These are phyloP conservation scores for Corbicula japonica DNA, from an alignment of 2,888 invertebrate species.

Conservation along the genomic window DNA sequence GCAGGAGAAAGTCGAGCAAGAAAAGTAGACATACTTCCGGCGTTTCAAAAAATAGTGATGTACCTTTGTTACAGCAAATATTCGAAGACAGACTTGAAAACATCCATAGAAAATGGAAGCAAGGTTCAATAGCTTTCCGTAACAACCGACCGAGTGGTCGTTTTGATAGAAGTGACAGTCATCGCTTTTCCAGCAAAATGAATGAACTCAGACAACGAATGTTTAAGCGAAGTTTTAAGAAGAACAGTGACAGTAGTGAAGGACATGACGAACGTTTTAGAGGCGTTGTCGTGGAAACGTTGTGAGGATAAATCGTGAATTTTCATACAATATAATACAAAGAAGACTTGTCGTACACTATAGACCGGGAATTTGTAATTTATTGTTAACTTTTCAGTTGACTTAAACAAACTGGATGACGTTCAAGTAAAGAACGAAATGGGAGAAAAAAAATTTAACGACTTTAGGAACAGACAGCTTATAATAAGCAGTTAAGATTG, in stretches of 20 bases:
- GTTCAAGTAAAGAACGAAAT: too few relatives aligned
- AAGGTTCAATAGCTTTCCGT: slow-evolving; percentile 68
- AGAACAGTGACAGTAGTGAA: slow-evolving; percentile 45
- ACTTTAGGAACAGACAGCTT: too few relatives aligned
- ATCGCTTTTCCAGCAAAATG: slow-evolving; percentile 65
- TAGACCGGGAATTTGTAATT: too few relatives aligned
- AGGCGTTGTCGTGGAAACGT: slow-evolving; percentile 60
- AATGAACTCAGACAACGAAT: slow-evolving; percentile 73
- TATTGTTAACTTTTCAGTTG: too few relatives aligned
- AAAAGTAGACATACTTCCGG: slow-evolving; percentile 56
- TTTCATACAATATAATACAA: too few relatives aligned
- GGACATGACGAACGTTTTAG: slow-evolving; percentile 1
- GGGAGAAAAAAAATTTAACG: too few relatives aligned
- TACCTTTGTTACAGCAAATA: slow-evolving; percentile 79
- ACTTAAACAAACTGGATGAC: too few relatives aligned
- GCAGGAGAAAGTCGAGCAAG: slow-evolving; percentile 35
- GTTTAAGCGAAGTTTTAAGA: slow-evolving; percentile 76
- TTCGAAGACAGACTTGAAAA: slow-evolving; percentile 79
- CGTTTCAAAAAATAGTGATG: slow-evolving; percentile 65
- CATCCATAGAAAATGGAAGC: slow-evolving; percentile 77
- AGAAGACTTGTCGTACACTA: too few relatives aligned
- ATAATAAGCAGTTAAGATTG: too few relatives aligned
- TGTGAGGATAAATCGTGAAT: too few relatives aligned
- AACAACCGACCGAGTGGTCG: slow-evolving; percentile 50
- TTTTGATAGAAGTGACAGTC: slow-evolving; percentile 68